These are phyloP conservation scores for Pseudonaja textilis DNA, from an alignment of 2,113 vertebrate genomes.

Conservation along the genomic window DNA sequence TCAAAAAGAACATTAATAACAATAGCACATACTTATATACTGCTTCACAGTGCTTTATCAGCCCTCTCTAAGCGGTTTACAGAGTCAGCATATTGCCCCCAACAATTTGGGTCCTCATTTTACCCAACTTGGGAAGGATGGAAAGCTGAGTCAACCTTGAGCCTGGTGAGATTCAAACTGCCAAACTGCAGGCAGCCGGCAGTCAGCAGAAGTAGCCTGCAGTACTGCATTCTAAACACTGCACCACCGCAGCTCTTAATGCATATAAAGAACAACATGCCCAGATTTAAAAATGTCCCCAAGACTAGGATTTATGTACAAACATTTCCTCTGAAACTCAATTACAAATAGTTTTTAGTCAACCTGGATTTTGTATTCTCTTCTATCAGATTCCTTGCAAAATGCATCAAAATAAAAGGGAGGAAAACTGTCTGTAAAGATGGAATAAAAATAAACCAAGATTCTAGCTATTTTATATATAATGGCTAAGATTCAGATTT, in stretches of 20 bases:
- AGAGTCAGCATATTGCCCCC: too few species aligned
- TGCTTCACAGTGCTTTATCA: too few species aligned
- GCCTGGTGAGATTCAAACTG: too few species aligned
- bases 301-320: neutral
- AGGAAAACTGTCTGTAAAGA: neutral
- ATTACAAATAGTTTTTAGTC: neutral
- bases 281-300: neutral
- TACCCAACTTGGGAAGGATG: too few species aligned
- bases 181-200: too few species aligned
- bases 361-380: neutral
- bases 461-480: neutral
- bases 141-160: too few species aligned
- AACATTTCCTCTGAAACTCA: neutral
- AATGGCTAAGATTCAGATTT: neutral
- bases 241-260: too few species aligned
- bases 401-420: neutral
- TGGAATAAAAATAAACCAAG: neutral
- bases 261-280: neutral
- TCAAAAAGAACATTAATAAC: neutral
- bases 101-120: too few species aligned
- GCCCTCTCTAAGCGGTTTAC: too few species aligned
- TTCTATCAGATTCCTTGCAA: neutral
- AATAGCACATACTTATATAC: too few species aligned
- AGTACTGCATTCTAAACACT: too few species aligned
- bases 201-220: too few species aligned